A percentile compares a stretch with the other conserved stretches of the same genome.
phyloP scores from a whole-genome alignment of 2,888 invertebrate genomes.

The Diachrysia chrysitis region DNA sequence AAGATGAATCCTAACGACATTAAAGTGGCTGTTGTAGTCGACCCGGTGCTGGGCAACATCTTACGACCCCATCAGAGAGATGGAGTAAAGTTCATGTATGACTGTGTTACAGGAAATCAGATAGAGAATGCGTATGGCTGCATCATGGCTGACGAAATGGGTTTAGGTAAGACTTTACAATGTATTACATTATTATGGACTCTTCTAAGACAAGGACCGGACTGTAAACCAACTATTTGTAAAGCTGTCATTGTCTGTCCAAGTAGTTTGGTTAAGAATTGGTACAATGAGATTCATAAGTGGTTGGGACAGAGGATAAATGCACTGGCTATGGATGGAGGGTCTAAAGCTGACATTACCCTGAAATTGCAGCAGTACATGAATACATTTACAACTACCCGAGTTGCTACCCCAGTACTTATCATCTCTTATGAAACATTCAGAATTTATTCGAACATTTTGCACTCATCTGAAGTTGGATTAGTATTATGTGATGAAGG shows the following conservation, averaged over 20 bases:
- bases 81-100: slow-evolving; percentile 99
- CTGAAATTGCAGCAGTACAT: slow-evolving; percentile 94
- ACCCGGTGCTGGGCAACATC: slow-evolving; percentile 96
- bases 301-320: slow-evolving; percentile 96
- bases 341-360: slow-evolving; percentile 95
- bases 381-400: slow-evolving; percentile 93
- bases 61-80: slow-evolving; percentile 99
- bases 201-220: slow-evolving; percentile 96
- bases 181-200: slow-evolving; percentile 99
- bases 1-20: slow-evolving; percentile 92
- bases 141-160: slow-evolving; percentile 99
- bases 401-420: slow-evolving; percentile 95
- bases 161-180: slow-evolving; percentile 98
- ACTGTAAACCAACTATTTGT: slow-evolving; percentile 95
- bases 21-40: slow-evolving; percentile 98
- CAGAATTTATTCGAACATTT: slow-evolving; percentile 96
- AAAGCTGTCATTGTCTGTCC: slow-evolving; percentile 99
- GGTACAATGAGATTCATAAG: slow-evolving; percentile 99
- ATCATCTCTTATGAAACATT: slow-evolving; percentile 99
- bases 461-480: slow-evolving; percentile 97
- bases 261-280: slow-evolving; percentile 99
- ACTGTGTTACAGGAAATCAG: slow-evolving; percentile 98
- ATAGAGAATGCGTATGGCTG: slow-evolving; percentile 97
- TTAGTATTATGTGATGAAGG: slow-evolving; percentile 99
- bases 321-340: slow-evolving; percentile 95